Conservation (phyloP, 2,888 invertebrate species). For the Halictus ligatus region DNA sequence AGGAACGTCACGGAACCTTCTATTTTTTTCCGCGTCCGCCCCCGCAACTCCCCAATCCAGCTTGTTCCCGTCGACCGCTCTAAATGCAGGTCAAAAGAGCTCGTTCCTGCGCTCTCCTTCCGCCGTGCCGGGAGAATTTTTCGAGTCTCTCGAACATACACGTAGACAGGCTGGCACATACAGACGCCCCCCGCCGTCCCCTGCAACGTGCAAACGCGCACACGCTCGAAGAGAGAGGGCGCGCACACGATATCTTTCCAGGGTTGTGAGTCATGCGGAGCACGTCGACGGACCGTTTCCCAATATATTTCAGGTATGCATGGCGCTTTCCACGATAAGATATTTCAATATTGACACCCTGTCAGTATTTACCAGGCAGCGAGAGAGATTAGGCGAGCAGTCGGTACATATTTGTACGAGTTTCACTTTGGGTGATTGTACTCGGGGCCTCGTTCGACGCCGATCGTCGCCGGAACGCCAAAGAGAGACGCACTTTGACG, state of each 20-base stretch:
- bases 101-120: not conserved
- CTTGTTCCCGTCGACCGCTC: conserved; percentile 15
- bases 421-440: conserved; percentile 75
- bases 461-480: conserved; percentile 62
- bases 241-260: conserved; percentile 58
- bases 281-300: conserved; percentile 62
- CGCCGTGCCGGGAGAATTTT: conserved; percentile 38
- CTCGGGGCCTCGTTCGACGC: conserved; percentile 20
- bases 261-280: conserved; percentile 63
- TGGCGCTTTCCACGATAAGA: conserved; percentile 79
- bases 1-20: conserved; percentile 39
- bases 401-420: conserved; percentile 78
- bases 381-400: conserved; percentile 74
- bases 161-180: not conserved
- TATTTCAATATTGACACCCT: conserved; percentile 81
- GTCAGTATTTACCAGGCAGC: conserved; percentile 78
- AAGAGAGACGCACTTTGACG: conserved; percentile 56
- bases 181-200: not conserved
- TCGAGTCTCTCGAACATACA: conserved; percentile 6
- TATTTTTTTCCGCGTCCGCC: conserved; percentile 21
- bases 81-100: conserved; percentile 39
- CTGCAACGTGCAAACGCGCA: not conserved
- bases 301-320: conserved; percentile 75
- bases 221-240: not conserved
- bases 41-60: not conserved